A percentile compares a stretch with the other conserved stretches of the same genome.
Conservation (phyloP, 2,888 invertebrate species). For the Choristoneura rosaceana region DNA sequence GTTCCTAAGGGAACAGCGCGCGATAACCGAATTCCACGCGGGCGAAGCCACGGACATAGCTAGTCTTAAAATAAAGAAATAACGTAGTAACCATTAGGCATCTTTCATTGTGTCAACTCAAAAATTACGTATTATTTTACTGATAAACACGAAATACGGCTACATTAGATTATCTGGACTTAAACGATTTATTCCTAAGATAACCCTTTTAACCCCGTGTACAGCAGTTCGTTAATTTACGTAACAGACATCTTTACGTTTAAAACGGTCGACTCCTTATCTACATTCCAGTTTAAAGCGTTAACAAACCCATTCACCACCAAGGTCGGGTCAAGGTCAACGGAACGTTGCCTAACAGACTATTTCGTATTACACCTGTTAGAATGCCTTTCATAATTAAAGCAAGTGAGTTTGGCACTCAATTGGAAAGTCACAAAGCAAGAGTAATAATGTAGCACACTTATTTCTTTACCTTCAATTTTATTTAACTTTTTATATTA, state of each 20-base stretch:
- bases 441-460: background rate
- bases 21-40: no score
- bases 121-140: no score
- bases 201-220: background rate
- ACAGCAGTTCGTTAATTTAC: background rate
- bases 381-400: slow-evolving; percentile 15
- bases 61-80: no score
- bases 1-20: no score
- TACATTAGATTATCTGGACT: no score
- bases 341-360: background rate
- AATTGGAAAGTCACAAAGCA: background rate
- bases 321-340: slow-evolving; percentile 31
- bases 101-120: no score
- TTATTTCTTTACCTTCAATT: no score
- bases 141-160: no score
- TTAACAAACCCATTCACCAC: slow-evolving; percentile 28
- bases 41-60: no score
- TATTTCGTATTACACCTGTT: slow-evolving; percentile 20
- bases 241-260: background rate
- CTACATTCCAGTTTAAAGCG: slow-evolving; percentile 21
- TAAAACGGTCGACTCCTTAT: slow-evolving; percentile 18
- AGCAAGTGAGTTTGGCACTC: background rate
- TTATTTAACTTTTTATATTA: no score
- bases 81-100: no score
- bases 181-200: background rate